phyloP scores from a whole-genome alignment of 2,797 vertebrate genomes.

The Alcedo atthis region DNA sequence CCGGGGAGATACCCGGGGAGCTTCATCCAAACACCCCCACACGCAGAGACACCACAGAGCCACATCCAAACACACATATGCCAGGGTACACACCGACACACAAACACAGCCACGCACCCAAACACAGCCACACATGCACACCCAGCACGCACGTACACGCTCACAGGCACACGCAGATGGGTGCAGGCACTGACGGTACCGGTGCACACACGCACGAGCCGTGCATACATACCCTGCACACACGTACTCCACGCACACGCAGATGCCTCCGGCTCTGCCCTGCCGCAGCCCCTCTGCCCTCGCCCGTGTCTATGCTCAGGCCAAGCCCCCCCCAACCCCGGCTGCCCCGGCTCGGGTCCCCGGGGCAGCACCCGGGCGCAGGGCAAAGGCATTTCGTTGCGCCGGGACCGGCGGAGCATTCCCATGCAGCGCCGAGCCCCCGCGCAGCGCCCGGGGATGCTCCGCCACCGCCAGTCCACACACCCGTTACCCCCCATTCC shows the following conservation, averaged over 20 bases:
- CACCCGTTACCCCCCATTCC: background rate
- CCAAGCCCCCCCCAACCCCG: background rate
- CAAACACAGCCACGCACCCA: slow-evolving; percentile 47
- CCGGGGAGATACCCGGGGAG: background rate
- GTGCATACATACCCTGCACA: too few relatives aligned
- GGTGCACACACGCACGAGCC: background rate
- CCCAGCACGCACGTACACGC: background rate
- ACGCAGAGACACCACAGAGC: background rate
- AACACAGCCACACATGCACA: slow-evolving; percentile 39
- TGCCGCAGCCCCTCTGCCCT: background rate
- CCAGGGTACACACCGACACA: slow-evolving; percentile 36
- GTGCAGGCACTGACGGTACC: background rate
- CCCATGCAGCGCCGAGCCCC: background rate
- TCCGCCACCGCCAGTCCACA: background rate
- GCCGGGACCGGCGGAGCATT: background rate
- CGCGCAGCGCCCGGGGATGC: background rate
- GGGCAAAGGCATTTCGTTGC: background rate
- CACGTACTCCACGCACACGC: background rate
- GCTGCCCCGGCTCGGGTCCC: background rate
- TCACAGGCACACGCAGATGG: background rate
- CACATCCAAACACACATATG: slow-evolving; percentile 24
- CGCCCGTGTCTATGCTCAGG: background rate
- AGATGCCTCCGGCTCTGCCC: background rate
- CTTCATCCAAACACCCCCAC: slow-evolving; percentile 65
- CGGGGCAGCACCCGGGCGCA: background rate